These are phyloP conservation scores for Ectropis crepuscularia DNA, from an alignment of 2,888 invertebrate species.

Conservation along the genomic window DNA sequence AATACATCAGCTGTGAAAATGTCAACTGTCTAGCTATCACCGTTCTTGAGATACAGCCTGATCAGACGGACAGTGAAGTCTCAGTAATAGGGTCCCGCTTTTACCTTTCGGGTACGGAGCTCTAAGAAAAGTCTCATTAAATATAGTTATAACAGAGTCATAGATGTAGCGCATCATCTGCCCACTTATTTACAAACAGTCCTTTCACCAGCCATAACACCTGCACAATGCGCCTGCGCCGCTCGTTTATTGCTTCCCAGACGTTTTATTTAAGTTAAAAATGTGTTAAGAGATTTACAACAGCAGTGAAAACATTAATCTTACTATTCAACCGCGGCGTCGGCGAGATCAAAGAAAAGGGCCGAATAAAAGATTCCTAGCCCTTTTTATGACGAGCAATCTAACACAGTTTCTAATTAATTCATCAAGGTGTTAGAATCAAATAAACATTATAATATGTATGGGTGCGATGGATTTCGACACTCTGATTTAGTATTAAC, in stretches of 20 bases:
- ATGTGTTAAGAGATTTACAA: slow-evolving; percentile 57
- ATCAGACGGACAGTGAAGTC: too few relatives aligned
- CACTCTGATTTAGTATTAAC: slow-evolving; percentile 11
- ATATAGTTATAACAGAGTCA: neutral
- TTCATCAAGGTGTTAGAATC: slow-evolving; percentile 54
- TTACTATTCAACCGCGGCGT: slow-evolving; percentile 42
- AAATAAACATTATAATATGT: slow-evolving; percentile 54
- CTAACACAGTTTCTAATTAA: slow-evolving; percentile 57
- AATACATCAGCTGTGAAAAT: too few relatives aligned
- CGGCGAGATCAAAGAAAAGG: slow-evolving; percentile 51
- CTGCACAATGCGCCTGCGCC: slow-evolving; percentile 27
- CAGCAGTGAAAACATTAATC: slow-evolving; percentile 43
- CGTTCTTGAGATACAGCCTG: too few relatives aligned
- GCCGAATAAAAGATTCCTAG: slow-evolving; percentile 40
- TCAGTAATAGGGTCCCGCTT: too few relatives aligned
- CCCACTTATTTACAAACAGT: slow-evolving; percentile 22
- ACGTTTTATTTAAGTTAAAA: slow-evolving; percentile 56
- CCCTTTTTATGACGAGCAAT: slow-evolving; percentile 53
- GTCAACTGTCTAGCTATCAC: too few relatives aligned
- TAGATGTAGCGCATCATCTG: neutral
- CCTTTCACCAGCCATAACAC: slow-evolving; percentile 21
- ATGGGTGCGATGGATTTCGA: slow-evolving; percentile 34
- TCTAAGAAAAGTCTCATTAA: neutral
- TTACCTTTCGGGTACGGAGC: too few relatives aligned
- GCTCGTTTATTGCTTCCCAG: slow-evolving; percentile 49